Evolutionary conservation across 35 echinoderm and acorn worm species (phyloP), one percentile per base, ranked within the genome.

Genomic region (Amphiura filiformis): DNA sequence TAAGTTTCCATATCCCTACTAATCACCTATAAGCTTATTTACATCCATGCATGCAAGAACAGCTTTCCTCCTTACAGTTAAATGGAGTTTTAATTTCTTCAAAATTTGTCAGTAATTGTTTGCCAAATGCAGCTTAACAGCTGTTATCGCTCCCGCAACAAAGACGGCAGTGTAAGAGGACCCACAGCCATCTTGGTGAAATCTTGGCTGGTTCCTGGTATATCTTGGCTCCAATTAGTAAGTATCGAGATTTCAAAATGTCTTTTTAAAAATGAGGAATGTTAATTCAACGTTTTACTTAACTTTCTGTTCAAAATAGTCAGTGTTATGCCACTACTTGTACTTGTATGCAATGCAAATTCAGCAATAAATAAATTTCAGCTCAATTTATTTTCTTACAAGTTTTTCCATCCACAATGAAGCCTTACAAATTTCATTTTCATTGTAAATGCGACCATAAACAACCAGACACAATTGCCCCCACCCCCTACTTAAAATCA

Each of bases 11-110:
- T n/a, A n/a, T n/a, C n/a, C n/a, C n/a, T n/a, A n/a, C n/a, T n/a
- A n/a, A n/a, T n/a, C n/a, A n/a, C n/a, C n/a, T n/a, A n/a, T n/a
- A n/a, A n/a, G n/a, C n/a, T n/a, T n/a, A n/a, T n/a, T n/a, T n/a
- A n/a, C n/a, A n/a, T n/a, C n/a, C n/a, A n/a, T n/a, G n/a, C n/a
- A n/a, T n/a, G n/a, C n/a, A n/a, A n/a, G 41, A n/a, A 70, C 61
- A 70, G 61, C 61, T 70, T 70, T 70, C 61, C 15, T 70, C 61
- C 61, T 70, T 30, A 70, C 61, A 70, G 61, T 70, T n/a, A 70
- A 70, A 70, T 70, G 61, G 61, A 18, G 61, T 70, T 70, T 70
- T 70, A 70, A 70, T 70, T 70, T 70, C 61, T 70, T 30, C 11
- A 70, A 70, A 70, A 70, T 70, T 18, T 70, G 61, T 70, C 61